phyloP scores from a whole-genome alignment of 2,888 invertebrate species.

The Limenitis camilla region DNA sequence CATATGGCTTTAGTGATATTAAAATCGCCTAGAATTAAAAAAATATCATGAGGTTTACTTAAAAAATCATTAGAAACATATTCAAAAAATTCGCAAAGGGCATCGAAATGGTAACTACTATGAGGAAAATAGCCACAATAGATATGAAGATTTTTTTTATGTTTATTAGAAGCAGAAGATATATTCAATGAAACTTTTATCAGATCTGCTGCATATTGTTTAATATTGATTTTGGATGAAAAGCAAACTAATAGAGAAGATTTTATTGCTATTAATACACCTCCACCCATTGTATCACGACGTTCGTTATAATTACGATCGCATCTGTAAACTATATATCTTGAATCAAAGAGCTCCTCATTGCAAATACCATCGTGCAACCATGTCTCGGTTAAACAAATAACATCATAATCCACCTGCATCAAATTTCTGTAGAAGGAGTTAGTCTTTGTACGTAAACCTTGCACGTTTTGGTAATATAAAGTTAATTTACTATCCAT shows the following conservation, averaged over 20 bases:
- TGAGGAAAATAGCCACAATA: constrained; percentile 4
- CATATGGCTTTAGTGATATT: neutral
- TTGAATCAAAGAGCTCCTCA: neutral
- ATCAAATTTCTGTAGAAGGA: neutral
- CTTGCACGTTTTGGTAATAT: neutral
- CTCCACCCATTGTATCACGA: neutral
- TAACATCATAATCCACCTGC: neutral
- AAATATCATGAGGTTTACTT: neutral
- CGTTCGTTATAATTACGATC: neutral
- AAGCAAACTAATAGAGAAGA: neutral
- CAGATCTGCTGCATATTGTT: neutral
- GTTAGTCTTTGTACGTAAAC: constrained; percentile 1
- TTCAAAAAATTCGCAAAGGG: neutral
- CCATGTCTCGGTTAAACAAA: constrained; percentile 1
- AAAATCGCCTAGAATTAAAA: neutral
- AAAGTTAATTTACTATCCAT: neutral
- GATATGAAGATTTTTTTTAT: neutral
- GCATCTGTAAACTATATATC: neutral
- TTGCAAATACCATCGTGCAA: neutral
- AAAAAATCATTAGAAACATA: neutral
- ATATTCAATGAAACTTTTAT: neutral
- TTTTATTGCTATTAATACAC: neutral
- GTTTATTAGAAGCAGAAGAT: neutral
- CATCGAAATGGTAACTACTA: neutral
- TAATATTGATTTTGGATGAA: neutral